phyloP scores from a whole-genome alignment of 2,888 invertebrate genomes.

The Gortyna flavago region DNA sequence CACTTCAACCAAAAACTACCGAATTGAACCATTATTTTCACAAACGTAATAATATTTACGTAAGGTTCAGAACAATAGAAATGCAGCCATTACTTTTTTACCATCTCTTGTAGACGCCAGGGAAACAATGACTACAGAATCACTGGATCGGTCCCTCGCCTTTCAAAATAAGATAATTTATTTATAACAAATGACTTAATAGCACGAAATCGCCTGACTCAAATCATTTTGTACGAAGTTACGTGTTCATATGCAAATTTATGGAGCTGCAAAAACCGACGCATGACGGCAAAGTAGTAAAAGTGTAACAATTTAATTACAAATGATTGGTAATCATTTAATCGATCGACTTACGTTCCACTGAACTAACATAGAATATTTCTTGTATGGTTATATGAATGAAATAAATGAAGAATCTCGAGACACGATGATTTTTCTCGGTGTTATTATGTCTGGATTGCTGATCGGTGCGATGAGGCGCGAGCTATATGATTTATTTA shows the following conservation, averaged over 20 bases:
- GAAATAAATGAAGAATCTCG: slow-evolving; percentile 42
- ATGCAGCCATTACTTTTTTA: slow-evolving; percentile 44
- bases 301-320: slow-evolving; percentile 84
- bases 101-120: slow-evolving; percentile 27
- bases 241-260: slow-evolving; percentile 81
- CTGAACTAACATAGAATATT: slow-evolving; percentile 70
- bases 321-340: slow-evolving; percentile 71
- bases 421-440: slow-evolving; percentile 34
- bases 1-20: slow-evolving; percentile 4
- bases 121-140: slow-evolving; percentile 45
- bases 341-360: slow-evolving; percentile 71
- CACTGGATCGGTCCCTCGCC: slow-evolving; percentile 44
- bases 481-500: slow-evolving; percentile 20
- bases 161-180: slow-evolving; percentile 53
- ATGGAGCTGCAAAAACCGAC: slow-evolving; percentile 66
- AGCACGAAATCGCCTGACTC: slow-evolving; percentile 43
- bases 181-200: slow-evolving; percentile 25
- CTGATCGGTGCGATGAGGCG: slow-evolving; percentile 33
- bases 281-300: slow-evolving; percentile 77
- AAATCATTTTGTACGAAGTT: slow-evolving; percentile 60
- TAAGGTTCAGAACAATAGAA: slow-evolving; percentile 57
- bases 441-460: slow-evolving; percentile 28
- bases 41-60: slow-evolving; percentile 56
- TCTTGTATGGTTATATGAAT: slow-evolving; percentile 49
- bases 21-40: slow-evolving; percentile 45